phyloP scores from a whole-genome alignment of 2,888 invertebrate genomes.

The Agonopterix subpropinquella region DNA sequence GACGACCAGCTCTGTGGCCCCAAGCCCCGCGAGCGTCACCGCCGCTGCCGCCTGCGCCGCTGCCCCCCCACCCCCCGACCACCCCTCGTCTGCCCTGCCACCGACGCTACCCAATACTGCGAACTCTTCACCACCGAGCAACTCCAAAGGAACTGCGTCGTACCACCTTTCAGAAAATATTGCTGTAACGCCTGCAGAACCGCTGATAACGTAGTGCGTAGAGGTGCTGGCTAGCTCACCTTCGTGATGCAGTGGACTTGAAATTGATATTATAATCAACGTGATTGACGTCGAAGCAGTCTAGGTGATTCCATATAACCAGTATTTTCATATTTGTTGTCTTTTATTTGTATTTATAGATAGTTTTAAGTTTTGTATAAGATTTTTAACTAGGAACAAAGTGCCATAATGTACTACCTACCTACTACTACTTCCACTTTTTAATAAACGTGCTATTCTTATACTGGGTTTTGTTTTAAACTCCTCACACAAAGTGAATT shows the following conservation, averaged over 20 bases:
- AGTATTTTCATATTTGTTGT: slow-evolving; percentile 47
- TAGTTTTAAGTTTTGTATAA: slow-evolving; percentile 5
- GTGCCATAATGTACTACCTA: slow-evolving; percentile 66
- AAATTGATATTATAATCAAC: not conserved
- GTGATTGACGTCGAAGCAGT: not conserved
- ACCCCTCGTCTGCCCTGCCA: slow-evolving; percentile 29
- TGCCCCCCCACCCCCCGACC: slow-evolving; percentile 25
- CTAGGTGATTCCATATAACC: slow-evolving; percentile 34
- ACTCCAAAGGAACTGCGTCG: slow-evolving; percentile 70
- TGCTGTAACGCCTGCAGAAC: slow-evolving; percentile 75
- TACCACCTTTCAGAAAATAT: slow-evolving; percentile 73
- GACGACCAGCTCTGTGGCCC: slow-evolving; percentile 71
- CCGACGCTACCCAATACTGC: slow-evolving; percentile 68
- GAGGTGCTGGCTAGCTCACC: slow-evolving; percentile 8
- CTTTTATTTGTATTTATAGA: slow-evolving; percentile 30
- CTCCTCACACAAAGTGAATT: not conserved
- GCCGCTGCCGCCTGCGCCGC: slow-evolving; percentile 66
- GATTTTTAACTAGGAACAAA: slow-evolving; percentile 34
- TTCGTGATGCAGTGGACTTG: not conserved
- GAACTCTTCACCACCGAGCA: slow-evolving; percentile 50
- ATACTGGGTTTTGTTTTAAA: not conserved
- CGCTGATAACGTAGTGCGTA: slow-evolving; percentile 18
- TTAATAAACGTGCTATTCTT: slow-evolving; percentile 26
- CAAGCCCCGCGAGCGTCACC: slow-evolving; percentile 65
- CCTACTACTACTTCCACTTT: slow-evolving; percentile 42